Evolutionary conservation across 2,797 vertebrate species (phyloP), one percentile per base, ranked within the genome.

Genomic region (Eidolon dupreanum): DNA sequence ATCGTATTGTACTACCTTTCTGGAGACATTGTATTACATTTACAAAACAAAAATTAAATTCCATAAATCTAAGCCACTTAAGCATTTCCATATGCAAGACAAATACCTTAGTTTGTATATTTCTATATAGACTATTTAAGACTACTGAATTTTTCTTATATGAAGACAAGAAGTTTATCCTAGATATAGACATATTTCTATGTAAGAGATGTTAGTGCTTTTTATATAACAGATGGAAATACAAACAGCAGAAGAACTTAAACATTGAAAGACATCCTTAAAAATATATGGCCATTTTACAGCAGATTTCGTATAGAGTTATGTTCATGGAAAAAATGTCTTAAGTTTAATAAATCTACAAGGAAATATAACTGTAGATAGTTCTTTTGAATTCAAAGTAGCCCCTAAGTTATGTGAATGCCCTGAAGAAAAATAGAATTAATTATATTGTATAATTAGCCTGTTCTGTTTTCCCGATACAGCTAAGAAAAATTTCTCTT

Each of bases 381-480:
- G 28, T 77, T 88, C 46, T 94, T 78, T 78, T 63, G 82, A 82
- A 92, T 96, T 68, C 53, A 75, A 77, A 94, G 20, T 59, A 91
- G 31, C 70, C 55, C 28, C 33, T 57, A 90, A 20, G 33, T 93
- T 91, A 75, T 77, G 33, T 46, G 12, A 17, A 70, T 90, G 38
- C 28, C 85, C 26, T 65, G 19, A 79, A 93, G 85, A 94, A 75
- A 88, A 97, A 95, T 38, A 92, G 33, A 73, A 87, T 83, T 92
- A 68, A 88, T 95, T 93, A 71, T 74, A 77, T 88, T 49, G 49
- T 38, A 41, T 28, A 89, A 93, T 94, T 91, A 91, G 31, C 36
- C 10, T 85, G 51, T 24, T 88, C 24, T 85, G 33, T 79, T 94
- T 91, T 84, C 7, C 24, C 68, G 8, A 65, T 79, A 22, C 8